phyloP scores from a whole-genome alignment of 2,888 invertebrate species.

The Volucella zonaria region DNA sequence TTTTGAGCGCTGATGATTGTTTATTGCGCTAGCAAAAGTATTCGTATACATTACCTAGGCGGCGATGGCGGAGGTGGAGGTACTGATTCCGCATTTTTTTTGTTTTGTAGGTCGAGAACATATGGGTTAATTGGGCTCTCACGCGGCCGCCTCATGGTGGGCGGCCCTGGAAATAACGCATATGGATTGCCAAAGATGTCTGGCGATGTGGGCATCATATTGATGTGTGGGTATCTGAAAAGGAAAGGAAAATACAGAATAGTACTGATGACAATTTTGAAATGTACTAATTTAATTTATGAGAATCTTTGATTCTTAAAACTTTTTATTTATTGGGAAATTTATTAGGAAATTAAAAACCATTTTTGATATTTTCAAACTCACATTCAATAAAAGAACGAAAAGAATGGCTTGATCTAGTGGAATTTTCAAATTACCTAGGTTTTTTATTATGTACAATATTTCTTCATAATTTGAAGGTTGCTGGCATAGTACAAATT shows the following conservation, averaged over 20 bases:
- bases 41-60: constrained; percentile 74
- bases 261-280: not conserved
- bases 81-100: constrained; percentile 79
- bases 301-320: not conserved
- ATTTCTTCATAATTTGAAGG: too few relatives aligned
- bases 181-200: constrained; percentile 82
- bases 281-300: too few relatives aligned
- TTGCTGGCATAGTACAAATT: too few relatives aligned
- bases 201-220: constrained; percentile 82
- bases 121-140: constrained; percentile 80
- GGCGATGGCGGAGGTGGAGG: constrained; percentile 79
- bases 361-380: too few relatives aligned
- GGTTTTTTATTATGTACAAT: too few relatives aligned
- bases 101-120: constrained; percentile 81
- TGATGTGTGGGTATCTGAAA: constrained; percentile 75
- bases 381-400: too few relatives aligned
- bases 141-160: constrained; percentile 80
- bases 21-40: constrained; percentile 16
- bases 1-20: constrained; percentile 74
- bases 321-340: too few relatives aligned
- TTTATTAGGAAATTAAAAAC: too few relatives aligned
- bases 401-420: too few relatives aligned
- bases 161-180: constrained; percentile 81
- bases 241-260: constrained; percentile 4
- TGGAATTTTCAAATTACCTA: too few relatives aligned